Percentiles rank a stretch among this genome's conserved stretches.
Evolutionary conservation across 2,888 invertebrate genomes (phyloP).

Genomic region (Pandemis cinnamomeana): DNA sequence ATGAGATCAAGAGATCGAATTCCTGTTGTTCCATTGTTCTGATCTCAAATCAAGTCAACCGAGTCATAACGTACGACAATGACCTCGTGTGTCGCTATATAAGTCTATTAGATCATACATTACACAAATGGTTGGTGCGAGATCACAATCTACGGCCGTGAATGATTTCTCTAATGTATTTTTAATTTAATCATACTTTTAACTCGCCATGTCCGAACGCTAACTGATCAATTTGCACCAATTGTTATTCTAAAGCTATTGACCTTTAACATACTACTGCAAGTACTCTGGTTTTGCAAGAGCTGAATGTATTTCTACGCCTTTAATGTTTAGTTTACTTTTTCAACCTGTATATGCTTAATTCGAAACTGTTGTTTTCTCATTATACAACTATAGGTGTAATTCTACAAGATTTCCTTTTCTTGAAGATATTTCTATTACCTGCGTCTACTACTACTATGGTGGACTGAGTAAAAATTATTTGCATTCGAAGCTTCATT

Average conservation of each 20-base stretch:
- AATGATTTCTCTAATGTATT: constrained; percentile 42
- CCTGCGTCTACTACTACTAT: constrained; percentile 1
- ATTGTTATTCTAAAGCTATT: constrained; percentile 38
- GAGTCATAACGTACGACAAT: constrained; percentile 40
- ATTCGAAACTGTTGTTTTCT: too few relatives aligned
- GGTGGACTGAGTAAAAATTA: constrained; percentile 22
- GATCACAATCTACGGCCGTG: constrained; percentile 42
- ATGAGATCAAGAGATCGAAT: constrained; percentile 39
- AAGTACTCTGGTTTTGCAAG: constrained; percentile 29
- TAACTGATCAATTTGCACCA: constrained; percentile 41
- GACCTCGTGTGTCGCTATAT: constrained; percentile 41
- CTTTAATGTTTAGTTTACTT: constrained; percentile 5
- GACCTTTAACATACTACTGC: constrained; percentile 32
- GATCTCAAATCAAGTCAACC: constrained; percentile 40
- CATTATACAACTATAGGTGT: too few relatives aligned
- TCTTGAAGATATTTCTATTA: neutral
- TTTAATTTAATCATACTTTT: constrained; percentile 42
- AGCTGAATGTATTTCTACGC: constrained; percentile 7
- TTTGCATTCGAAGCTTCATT: constrained; percentile 26
- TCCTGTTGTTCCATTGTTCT: constrained; percentile 41
- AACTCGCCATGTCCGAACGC: constrained; percentile 31
- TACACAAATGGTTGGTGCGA: constrained; percentile 40
- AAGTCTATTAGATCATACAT: constrained; percentile 43
- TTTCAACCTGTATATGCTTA: neutral
- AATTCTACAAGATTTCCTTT: neutral